Evolutionary conservation across 2,888 invertebrate genomes (phyloP), one percentile per base, ranked within the genome.

Genomic region (Cyaniris semiargus): DNA sequence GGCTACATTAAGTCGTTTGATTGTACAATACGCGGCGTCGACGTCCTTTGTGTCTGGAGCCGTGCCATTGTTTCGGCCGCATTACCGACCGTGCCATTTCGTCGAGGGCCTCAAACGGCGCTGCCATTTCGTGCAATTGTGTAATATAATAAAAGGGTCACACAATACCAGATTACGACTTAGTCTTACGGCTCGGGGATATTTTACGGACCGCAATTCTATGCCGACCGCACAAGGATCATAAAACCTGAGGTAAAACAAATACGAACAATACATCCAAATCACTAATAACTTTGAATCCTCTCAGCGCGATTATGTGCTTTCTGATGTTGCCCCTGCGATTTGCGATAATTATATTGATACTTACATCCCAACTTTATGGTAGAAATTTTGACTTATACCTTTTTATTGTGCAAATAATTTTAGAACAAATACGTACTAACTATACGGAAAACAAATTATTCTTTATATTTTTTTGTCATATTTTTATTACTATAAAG

Each of bases 11-110:
- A 79, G 79, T 77, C 78, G 79, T 81, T 80, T 80, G 78, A 80
- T 78, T 79, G 77, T 77, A 77, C 78, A 79, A 80, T 79, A 79
- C 80, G 79, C 79, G 79, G 79, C 80, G 81, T 79, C 84, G 87
- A 86, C 83, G 80, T 87, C 85, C 91, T 91, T 91, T 92, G 90
- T 91, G 88, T 83, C 82, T 84, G 86, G 85, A 86, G 86, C 89
- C 88, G 85, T 86, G 58, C 88, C 87, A 91, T 92, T 92, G 92
- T 92, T 92, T 89, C 86, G 86, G 83, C 82, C 83, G 92, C 92
- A 92, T 92, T 93, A 92, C 86, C 86, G 88, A 88, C 90, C 90
- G 90, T 89, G 90, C 89, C 90, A 88, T 91, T 91, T 74, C 80
- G 82, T 80, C 79, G 80, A 86, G 85, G 81, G 83, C 82, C 83